Conservation (phyloP, 2,888 invertebrate species). For the Drosophila melanosoma region DNA sequence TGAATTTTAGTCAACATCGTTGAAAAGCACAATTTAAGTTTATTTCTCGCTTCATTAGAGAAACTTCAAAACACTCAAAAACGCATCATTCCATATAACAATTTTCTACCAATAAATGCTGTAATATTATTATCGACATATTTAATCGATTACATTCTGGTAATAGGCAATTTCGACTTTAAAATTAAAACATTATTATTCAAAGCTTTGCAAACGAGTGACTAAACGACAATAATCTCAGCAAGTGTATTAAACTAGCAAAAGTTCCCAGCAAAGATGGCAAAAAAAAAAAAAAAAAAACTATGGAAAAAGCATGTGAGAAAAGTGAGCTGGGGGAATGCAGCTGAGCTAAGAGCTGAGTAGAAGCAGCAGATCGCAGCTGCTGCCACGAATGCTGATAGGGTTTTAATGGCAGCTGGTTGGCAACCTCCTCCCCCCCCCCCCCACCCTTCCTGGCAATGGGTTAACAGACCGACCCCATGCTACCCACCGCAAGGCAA, state of each 20-base stretch:
- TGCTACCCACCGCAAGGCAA: neutral
- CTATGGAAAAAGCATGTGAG: slow-evolving; percentile 14
- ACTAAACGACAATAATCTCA: neutral
- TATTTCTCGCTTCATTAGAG: too few species aligned
- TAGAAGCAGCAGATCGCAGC: slow-evolving; percentile 56
- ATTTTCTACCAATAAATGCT: neutral
- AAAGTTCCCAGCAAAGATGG: slow-evolving; percentile 12
- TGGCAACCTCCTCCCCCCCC: too few species aligned
- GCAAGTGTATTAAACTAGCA: slow-evolving; percentile 5
- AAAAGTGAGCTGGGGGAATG: slow-evolving; percentile 36
- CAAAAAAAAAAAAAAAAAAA: slow-evolving; percentile 20
- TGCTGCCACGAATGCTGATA: slow-evolving; percentile 77
- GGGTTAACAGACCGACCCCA: slow-evolving; percentile 9
- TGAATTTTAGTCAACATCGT: too few species aligned
- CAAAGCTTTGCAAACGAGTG: neutral
- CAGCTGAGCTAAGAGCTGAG: slow-evolving; percentile 29
- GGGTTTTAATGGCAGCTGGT: slow-evolving; percentile 70
- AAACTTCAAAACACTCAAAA: neutral
- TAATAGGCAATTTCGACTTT: neutral
- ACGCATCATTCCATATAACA: neutral
- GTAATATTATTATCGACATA: neutral
- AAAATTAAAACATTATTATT: too few species aligned
- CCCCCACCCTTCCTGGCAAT: too few species aligned
- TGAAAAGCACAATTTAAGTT: too few species aligned
- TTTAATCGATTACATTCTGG: neutral